phyloP scores from a whole-genome alignment of 2,888 invertebrate species.

The Napeogenes inachia region DNA sequence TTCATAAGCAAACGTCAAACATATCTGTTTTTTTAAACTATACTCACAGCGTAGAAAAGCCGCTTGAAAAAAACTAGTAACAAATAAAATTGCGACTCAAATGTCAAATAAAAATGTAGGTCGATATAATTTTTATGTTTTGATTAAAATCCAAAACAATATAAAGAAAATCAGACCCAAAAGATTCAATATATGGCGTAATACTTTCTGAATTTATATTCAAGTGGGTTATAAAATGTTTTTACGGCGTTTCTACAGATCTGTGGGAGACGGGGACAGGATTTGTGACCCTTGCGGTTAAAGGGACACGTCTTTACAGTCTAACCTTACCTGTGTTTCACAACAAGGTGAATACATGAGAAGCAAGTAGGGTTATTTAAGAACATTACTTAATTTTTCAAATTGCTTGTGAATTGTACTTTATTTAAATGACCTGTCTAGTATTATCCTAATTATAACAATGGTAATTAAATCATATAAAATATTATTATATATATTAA shows the following conservation, averaged over 20 bases:
- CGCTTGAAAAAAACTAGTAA: too few species aligned
- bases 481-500: too few species aligned
- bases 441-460: too few species aligned
- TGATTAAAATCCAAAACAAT: slow-evolving; percentile 8
- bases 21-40: too few species aligned
- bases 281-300: slow-evolving; percentile 49
- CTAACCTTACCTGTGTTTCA: slow-evolving; percentile 22
- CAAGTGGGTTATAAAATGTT: slow-evolving; percentile 27
- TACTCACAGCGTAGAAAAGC: too few species aligned
- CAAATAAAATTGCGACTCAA: background rate
- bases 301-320: slow-evolving; percentile 31
- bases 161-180: slow-evolving; percentile 12
- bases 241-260: slow-evolving; percentile 42
- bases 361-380: background rate
- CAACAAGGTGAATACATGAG: background rate
- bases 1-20: too few species aligned
- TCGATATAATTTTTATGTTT: slow-evolving; percentile 6
- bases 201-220: slow-evolving; percentile 25
- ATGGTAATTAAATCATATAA: too few species aligned
- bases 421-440: too few species aligned
- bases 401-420: too few species aligned
- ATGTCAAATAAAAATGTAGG: background rate
- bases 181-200: slow-evolving; percentile 24
- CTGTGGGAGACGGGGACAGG: slow-evolving; percentile 48
- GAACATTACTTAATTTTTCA: too few species aligned